Conservation (phyloP, 1,140 invertebrate genomes). For the Pantala flavescens region DNA sequence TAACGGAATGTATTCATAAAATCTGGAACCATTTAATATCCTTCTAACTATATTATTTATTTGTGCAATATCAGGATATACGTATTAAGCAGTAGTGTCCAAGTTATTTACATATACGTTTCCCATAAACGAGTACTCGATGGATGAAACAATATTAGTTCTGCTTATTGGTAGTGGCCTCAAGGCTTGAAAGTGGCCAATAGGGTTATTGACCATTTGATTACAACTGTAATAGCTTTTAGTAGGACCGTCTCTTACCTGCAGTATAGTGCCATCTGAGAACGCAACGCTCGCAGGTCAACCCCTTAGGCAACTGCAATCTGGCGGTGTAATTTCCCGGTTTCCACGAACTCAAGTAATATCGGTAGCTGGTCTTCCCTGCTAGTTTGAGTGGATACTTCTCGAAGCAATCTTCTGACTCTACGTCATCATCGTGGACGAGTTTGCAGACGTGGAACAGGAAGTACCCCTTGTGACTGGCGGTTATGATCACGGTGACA, state of each 20-base stretch:
- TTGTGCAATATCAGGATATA: too few species aligned
- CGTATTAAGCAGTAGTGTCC: too few species aligned
- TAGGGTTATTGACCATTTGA: too few species aligned
- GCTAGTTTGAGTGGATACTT: not conserved
- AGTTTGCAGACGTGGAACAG: constrained; percentile 42
- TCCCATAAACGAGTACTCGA: too few species aligned
- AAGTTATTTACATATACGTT: too few species aligned
- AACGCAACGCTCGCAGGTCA: constrained; percentile 25
- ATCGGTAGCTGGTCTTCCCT: constrained; percentile 19
- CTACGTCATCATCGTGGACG: constrained; percentile 2
- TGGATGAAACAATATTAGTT: too few species aligned
- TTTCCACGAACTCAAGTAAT: constrained; percentile 23
- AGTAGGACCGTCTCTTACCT: constrained; percentile 18
- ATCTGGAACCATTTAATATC: too few species aligned
- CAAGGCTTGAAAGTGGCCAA: too few species aligned
- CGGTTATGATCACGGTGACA: constrained; percentile 37
- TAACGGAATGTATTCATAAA: too few species aligned
- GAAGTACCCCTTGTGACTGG: constrained; percentile 45
- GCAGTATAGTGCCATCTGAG: constrained; percentile 25
- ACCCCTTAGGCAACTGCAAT: constrained; percentile 20
- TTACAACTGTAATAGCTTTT: too few species aligned
- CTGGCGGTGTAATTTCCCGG: not conserved
- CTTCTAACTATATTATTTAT: too few species aligned
- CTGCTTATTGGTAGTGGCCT: too few species aligned
- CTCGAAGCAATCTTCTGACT: constrained; percentile 11